Evolutionary conservation across 2,888 invertebrate species (phyloP).

Genomic region (Lithophane ornitopus): DNA sequence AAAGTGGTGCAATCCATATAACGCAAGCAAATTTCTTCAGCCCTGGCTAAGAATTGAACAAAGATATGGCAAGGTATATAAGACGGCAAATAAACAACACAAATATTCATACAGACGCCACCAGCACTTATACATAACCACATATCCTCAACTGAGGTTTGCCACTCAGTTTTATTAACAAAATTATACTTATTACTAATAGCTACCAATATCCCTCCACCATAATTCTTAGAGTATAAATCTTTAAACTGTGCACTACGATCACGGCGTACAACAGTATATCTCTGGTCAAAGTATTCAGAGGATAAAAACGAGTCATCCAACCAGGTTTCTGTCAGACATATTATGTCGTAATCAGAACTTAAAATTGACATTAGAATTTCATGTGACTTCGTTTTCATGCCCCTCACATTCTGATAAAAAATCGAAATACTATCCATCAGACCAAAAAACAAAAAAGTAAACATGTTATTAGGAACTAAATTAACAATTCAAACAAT

Average conservation of each 20-base stretch:
- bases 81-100: background rate
- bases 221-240: too few relatives aligned
- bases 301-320: background rate
- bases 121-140: slow-evolving; percentile 13
- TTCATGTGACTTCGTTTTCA: background rate
- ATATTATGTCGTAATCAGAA: background rate
- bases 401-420: background rate
- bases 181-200: slow-evolving; percentile 7
- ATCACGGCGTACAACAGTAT: too few relatives aligned
- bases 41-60: background rate
- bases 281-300: background rate
- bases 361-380: background rate
- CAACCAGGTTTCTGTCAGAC: background rate
- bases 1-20: background rate
- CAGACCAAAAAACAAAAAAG: too few relatives aligned
- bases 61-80: background rate
- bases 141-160: background rate
- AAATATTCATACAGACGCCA: background rate
- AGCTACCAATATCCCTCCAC: too few relatives aligned
- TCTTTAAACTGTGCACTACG: too few relatives aligned
- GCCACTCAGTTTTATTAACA: slow-evolving; percentile 1
- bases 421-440: too few relatives aligned
- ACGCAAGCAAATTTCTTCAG: background rate
- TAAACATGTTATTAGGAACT: too few relatives aligned
- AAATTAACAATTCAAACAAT: too few relatives aligned